Evolutionary conservation across 2,797 vertebrate genomes (phyloP).

Genomic region (Sus cebifrons): DNA sequence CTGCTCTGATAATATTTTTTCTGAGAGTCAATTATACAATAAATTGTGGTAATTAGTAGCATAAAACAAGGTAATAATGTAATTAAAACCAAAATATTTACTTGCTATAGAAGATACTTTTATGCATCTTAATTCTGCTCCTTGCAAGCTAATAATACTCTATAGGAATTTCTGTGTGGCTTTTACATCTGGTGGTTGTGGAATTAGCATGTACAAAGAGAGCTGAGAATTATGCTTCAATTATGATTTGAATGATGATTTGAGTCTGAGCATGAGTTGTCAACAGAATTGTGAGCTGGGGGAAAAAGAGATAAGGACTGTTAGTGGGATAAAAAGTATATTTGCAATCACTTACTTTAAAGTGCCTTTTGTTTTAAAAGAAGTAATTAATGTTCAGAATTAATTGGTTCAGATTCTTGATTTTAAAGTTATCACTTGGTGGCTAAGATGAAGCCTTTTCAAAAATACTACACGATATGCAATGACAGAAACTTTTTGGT

Average conservation of each 20-base stretch:
- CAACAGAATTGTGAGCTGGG: slow-evolving; percentile 83
- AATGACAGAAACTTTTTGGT: slow-evolving; percentile 81
- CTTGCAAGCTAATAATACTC: slow-evolving; percentile 86
- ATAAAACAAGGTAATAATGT: slow-evolving; percentile 92
- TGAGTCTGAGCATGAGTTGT: slow-evolving; percentile 85
- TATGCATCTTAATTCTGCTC: slow-evolving; percentile 89
- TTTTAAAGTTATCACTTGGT: slow-evolving; percentile 85
- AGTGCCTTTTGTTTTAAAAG: slow-evolving; percentile 86
- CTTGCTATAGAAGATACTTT: slow-evolving; percentile 87
- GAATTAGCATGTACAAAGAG: slow-evolving; percentile 89
- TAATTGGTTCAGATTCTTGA: slow-evolving; percentile 85
- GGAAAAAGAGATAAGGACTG: slow-evolving; percentile 79
- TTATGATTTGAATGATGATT: slow-evolving; percentile 89
- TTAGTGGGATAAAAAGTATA: slow-evolving; percentile 79
- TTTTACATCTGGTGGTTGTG: slow-evolving; percentile 86
- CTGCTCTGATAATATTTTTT: slow-evolving; percentile 87
- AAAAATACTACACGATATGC: slow-evolving; percentile 80
- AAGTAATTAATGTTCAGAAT: slow-evolving; percentile 86
- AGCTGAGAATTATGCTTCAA: slow-evolving; percentile 86
- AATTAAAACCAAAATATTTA: slow-evolving; percentile 93
- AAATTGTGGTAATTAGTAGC: slow-evolving; percentile 91
- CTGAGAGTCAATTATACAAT: slow-evolving; percentile 91
- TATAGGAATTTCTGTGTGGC: slow-evolving; percentile 88
- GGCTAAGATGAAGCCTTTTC: slow-evolving; percentile 83
- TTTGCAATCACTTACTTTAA: slow-evolving; percentile 79